Evolutionary conservation across 2,797 vertebrate genomes (phyloP).

Genomic region (Silurus lanzhouensis): DNA sequence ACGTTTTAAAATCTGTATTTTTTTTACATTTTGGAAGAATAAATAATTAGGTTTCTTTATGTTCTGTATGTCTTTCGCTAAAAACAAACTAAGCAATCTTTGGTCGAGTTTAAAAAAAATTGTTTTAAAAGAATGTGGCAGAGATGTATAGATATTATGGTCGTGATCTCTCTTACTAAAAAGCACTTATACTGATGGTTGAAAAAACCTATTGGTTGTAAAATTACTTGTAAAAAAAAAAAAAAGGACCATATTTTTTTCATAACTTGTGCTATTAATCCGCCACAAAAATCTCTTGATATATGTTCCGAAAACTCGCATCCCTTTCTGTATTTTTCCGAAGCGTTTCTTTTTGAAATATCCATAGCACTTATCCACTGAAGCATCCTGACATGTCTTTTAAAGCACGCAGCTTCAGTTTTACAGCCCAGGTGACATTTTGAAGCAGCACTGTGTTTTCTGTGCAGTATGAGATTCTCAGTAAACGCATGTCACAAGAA

Average conservation of each 20-base stretch:
- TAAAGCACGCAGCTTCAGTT: slow-evolving; percentile 1
- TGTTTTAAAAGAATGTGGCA: neutral
- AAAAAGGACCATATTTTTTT: no score
- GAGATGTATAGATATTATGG: neutral
- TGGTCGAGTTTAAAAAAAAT: no score
- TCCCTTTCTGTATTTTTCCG: neutral
- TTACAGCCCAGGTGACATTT: neutral
- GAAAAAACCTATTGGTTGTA: neutral
- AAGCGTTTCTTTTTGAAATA: neutral
- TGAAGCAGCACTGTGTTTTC: slow-evolving; percentile 9
- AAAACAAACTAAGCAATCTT: neutral
- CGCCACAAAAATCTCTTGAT: neutral
- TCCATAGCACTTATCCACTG: neutral
- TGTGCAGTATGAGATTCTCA: slow-evolving; percentile 35
- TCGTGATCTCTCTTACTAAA: neutral
- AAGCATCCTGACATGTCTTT: neutral
- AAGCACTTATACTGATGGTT: neutral
- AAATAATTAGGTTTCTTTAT: neutral
- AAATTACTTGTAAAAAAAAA: no score
- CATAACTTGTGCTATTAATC: no score
- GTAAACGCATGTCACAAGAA: slow-evolving; percentile 39
- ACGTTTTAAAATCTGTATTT: neutral
- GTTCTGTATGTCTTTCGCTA: neutral
- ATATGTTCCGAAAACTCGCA: neutral
- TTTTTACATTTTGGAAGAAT: neutral